These are phyloP conservation scores for Germaria angustata DNA, from an alignment of 2,888 invertebrate genomes.

Conservation along the genomic window DNA sequence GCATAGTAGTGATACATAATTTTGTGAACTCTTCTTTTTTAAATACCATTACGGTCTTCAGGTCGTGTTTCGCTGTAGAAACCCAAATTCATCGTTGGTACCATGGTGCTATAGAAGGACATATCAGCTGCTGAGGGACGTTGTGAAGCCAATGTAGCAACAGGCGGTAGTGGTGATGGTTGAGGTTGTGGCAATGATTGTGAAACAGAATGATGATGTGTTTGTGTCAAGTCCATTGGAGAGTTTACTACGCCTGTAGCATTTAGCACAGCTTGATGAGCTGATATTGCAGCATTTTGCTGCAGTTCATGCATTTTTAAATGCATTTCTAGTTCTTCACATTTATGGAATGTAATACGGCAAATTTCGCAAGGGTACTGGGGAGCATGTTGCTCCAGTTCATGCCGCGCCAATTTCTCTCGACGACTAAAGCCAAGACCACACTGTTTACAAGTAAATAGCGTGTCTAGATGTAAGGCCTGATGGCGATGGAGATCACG, in stretches of 20 bases:
- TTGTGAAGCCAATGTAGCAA: constrained; percentile 28
- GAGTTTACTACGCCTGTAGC: constrained; percentile 46
- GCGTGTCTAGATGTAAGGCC: constrained; percentile 85
- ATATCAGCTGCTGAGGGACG: constrained; percentile 73
- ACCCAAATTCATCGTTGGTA: constrained; percentile 77
- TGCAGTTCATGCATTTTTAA: constrained; percentile 78
- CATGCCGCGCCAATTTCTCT: constrained; percentile 84
- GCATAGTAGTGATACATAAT: background rate
- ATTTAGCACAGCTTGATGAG: constrained; percentile 56
- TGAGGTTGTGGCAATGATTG: constrained; percentile 51
- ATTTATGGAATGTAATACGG: constrained; percentile 75
- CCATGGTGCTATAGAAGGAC: constrained; percentile 76
- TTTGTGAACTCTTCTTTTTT: no score
- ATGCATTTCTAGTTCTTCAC: constrained; percentile 75
- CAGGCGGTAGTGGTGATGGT: constrained; percentile 51
- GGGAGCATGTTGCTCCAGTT: constrained; percentile 84
- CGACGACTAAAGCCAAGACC: constrained; percentile 82
- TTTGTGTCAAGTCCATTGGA: constrained; percentile 37
- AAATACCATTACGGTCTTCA: constrained; percentile 73
- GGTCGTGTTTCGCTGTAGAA: constrained; percentile 79
- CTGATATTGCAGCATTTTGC: constrained; percentile 71
- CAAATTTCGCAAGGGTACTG: constrained; percentile 84
- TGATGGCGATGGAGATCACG: constrained; percentile 86
- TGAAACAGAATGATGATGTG: constrained; percentile 37
- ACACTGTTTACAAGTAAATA: constrained; percentile 85